phyloP scores from a whole-genome alignment of 2,888 invertebrate species.

The Pollenia labialis region DNA sequence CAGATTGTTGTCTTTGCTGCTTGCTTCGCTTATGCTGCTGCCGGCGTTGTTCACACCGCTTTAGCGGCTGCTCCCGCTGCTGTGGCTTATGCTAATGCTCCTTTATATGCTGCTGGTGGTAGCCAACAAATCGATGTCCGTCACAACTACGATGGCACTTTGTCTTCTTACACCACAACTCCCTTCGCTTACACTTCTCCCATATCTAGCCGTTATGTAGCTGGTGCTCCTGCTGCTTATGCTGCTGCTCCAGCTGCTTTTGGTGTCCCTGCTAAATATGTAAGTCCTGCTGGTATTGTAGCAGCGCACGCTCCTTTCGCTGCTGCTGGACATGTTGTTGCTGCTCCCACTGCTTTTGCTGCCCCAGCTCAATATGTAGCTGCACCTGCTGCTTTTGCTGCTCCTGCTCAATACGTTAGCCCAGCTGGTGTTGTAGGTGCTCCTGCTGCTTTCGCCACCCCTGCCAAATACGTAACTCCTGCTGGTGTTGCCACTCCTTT shows the following conservation, averaged over 20 bases:
- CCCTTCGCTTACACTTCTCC: conserved; percentile 80
- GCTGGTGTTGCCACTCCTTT: conserved; percentile 68
- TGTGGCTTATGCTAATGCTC: conserved; percentile 85
- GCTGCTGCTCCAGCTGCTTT: conserved; percentile 44
- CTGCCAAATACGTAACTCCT: not conserved
- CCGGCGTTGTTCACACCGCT: conserved; percentile 76
- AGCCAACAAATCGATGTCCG: conserved; percentile 82
- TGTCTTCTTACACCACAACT: conserved; percentile 81
- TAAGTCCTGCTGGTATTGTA: too few species aligned
- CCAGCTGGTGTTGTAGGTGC: too few species aligned
- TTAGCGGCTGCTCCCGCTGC: conserved; percentile 76
- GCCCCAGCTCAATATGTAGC: conserved; percentile 61
- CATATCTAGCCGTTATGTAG: conserved; percentile 80
- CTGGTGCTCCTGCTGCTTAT: conserved; percentile 76
- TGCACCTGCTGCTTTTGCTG: conserved; percentile 73
- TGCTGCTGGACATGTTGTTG: conserved; percentile 49
- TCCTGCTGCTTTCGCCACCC: too few species aligned
- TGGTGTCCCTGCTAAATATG: too few species aligned
- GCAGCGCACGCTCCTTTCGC: conserved; percentile 69
- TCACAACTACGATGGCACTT: conserved; percentile 80
- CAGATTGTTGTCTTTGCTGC: conserved; percentile 79
- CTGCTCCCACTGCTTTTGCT: conserved; percentile 54
- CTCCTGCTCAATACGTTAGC: not conserved
- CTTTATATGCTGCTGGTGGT: conserved; percentile 81
- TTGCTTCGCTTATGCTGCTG: conserved; percentile 77